Percentiles rank a stretch among this genome's conserved stretches.
Conservation (phyloP, 2,888 invertebrate species). For the Yponomeuta evonymella region DNA sequence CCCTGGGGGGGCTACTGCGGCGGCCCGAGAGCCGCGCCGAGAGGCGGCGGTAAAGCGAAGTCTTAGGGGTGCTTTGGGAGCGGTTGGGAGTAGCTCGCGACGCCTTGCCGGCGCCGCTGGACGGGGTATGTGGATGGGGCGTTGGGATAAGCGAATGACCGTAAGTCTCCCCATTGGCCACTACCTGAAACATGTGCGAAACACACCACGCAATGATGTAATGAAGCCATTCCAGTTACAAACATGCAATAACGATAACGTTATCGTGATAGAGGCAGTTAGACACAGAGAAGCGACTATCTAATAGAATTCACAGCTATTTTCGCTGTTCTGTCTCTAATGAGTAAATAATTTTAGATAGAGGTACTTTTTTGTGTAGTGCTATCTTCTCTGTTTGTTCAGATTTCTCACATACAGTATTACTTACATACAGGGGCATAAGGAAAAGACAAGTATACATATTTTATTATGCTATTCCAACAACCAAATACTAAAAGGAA, state of each 20-base stretch:
- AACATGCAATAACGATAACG: constrained; percentile 65
- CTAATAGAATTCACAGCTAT: constrained; percentile 26
- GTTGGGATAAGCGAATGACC: constrained; percentile 78
- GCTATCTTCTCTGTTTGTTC: background rate
- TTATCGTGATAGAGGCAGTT: constrained; percentile 52
- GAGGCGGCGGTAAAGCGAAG: constrained; percentile 65
- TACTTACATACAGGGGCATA: constrained; percentile 10
- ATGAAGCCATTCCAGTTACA: constrained; percentile 74
- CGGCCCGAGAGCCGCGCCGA: constrained; percentile 67
- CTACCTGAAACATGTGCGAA: constrained; percentile 81
- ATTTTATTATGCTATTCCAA: background rate
- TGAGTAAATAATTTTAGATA: background rate
- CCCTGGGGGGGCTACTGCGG: constrained; percentile 42
- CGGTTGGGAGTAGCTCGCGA: constrained; percentile 56
- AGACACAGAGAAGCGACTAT: constrained; percentile 54
- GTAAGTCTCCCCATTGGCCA: constrained; percentile 81
- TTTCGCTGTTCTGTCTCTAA: background rate
- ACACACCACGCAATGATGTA: constrained; percentile 77
- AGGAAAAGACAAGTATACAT: constrained; percentile 2
- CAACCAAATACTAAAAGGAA: background rate
- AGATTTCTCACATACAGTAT: background rate
- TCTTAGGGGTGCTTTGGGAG: constrained; percentile 66
- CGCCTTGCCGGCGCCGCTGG: constrained; percentile 50
- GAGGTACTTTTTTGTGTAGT: background rate
- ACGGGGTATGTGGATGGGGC: constrained; percentile 58